Percentiles rank a stretch among this genome's conserved stretches.
These are phyloP conservation scores for Excalfactoria chinensis DNA, from an alignment of 2,113 vertebrate genomes.

Conservation along the genomic window DNA sequence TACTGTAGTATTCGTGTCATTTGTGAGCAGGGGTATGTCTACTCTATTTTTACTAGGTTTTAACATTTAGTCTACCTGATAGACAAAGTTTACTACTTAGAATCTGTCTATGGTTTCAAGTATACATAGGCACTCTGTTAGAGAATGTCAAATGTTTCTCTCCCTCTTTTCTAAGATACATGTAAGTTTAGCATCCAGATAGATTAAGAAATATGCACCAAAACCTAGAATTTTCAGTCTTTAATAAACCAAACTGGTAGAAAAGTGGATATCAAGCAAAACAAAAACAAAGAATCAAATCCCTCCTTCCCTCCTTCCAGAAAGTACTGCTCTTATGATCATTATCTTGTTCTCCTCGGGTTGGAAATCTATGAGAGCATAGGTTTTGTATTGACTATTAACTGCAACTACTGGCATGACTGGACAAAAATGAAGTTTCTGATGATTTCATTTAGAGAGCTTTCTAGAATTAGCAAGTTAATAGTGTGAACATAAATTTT, in stretches of 20 bases:
- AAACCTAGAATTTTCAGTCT: background rate
- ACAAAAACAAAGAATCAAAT: background rate
- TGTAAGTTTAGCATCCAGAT: background rate
- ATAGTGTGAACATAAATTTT: background rate
- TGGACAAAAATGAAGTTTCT: background rate
- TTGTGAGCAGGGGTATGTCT: background rate
- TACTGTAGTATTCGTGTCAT: background rate
- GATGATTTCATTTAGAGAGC: rapidly evolving
- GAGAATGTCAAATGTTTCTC: background rate
- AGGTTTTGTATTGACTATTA: background rate
- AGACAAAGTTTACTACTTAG: background rate
- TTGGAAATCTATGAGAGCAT: background rate
- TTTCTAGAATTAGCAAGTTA: background rate
- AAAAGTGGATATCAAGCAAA: background rate
- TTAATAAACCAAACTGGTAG: background rate
- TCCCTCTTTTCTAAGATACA: background rate
- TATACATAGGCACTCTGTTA: background rate
- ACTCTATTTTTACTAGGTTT: background rate
- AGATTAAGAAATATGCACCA: background rate
- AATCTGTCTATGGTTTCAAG: background rate
- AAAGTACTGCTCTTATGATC: background rate
- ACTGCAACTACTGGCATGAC: background rate
- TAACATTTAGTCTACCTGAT: background rate
- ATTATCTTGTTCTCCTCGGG: background rate
- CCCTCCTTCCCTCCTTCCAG: background rate